These are phyloP conservation scores for Drosophila buzzatii DNA, from an alignment of 2,888 invertebrate species.

Conservation along the genomic window DNA sequence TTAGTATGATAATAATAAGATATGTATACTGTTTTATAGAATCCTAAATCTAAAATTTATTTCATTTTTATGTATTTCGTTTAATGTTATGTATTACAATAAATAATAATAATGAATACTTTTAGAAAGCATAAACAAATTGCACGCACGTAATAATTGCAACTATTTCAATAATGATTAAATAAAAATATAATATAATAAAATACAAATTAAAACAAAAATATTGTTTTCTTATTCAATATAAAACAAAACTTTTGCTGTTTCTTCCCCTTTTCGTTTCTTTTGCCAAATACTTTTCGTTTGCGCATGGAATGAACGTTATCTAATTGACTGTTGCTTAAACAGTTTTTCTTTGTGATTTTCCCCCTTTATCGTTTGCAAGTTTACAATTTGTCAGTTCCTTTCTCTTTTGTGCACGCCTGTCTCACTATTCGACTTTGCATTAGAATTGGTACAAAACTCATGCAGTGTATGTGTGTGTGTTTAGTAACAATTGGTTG, in stretches of 20 bases:
- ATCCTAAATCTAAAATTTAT: slow-evolving; percentile 44
- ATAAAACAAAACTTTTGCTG: slow-evolving; percentile 45
- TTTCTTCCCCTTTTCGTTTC: neutral
- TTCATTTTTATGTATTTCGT: slow-evolving; percentile 12
- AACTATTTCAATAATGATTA: slow-evolving; percentile 43
- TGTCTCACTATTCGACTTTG: slow-evolving; percentile 48
- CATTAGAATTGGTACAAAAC: slow-evolving; percentile 32
- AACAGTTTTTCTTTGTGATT: slow-evolving; percentile 35
- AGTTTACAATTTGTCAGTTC: slow-evolving; percentile 53
- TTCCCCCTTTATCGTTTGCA: slow-evolving; percentile 40
- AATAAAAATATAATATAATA: slow-evolving; percentile 29
- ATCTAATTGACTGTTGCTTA: slow-evolving; percentile 49
- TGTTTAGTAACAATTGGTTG: slow-evolving; percentile 73
- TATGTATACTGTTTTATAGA: slow-evolving; percentile 58
- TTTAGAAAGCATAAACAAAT: slow-evolving; percentile 80
- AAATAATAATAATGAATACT: slow-evolving; percentile 78
- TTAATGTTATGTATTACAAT: slow-evolving; percentile 61
- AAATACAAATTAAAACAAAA: slow-evolving; percentile 39
- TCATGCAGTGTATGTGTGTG: slow-evolving; percentile 41
- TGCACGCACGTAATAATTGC: slow-evolving; percentile 74
- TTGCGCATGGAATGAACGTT: slow-evolving; percentile 58
- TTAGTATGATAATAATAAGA: slow-evolving; percentile 70
- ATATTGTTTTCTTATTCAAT: slow-evolving; percentile 37
- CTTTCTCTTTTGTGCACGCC: slow-evolving; percentile 54
- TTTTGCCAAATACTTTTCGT: slow-evolving; percentile 53